Evolutionary conservation across 2,797 vertebrate species (phyloP).

Genomic region (Pampus argenteus): DNA sequence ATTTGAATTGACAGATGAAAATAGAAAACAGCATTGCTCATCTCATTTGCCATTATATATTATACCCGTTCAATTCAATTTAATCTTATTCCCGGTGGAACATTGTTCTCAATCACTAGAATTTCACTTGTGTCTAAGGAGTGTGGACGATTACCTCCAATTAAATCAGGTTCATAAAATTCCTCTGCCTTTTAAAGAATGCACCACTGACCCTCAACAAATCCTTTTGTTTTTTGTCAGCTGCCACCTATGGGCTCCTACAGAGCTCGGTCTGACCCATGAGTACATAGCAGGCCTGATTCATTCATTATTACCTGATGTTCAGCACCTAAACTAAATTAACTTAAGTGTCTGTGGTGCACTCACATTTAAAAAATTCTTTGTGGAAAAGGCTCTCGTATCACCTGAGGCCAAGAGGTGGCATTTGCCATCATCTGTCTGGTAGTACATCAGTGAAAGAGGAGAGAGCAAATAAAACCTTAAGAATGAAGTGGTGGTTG

Average conservation of each 20-base stretch:
- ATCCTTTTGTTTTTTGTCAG: constrained; percentile 36
- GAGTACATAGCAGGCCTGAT: constrained; percentile 10
- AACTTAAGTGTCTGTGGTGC: constrained; percentile 26
- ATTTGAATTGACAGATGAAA: background rate
- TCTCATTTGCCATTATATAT: constrained; percentile 45
- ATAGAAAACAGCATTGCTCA: background rate
- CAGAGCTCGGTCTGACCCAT: constrained; percentile 3
- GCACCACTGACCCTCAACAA: constrained; percentile 28
- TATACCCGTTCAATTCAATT: constrained; percentile 38
- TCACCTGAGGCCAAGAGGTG: constrained; percentile 21
- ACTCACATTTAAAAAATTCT: constrained; percentile 36
- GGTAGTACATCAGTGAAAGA: constrained; percentile 18
- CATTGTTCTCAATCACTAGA: constrained; percentile 55
- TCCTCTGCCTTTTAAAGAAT: constrained; percentile 12
- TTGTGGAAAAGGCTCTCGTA: constrained; percentile 23
- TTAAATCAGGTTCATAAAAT: constrained; percentile 50
- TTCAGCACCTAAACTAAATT: constrained; percentile 49
- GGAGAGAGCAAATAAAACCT: constrained; percentile 1
- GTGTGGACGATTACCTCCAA: constrained; percentile 40
- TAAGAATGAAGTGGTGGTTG: background rate
- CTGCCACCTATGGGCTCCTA: constrained; percentile 14
- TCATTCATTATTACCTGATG: constrained; percentile 54
- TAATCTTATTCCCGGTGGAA: constrained; percentile 43
- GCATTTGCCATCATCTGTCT: constrained; percentile 29
- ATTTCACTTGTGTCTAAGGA: constrained; percentile 27